Evolutionary conservation across 2,888 invertebrate genomes (phyloP), one percentile per base, ranked within the genome.

Genomic region (Ramazzottius varieornatus): DNA sequence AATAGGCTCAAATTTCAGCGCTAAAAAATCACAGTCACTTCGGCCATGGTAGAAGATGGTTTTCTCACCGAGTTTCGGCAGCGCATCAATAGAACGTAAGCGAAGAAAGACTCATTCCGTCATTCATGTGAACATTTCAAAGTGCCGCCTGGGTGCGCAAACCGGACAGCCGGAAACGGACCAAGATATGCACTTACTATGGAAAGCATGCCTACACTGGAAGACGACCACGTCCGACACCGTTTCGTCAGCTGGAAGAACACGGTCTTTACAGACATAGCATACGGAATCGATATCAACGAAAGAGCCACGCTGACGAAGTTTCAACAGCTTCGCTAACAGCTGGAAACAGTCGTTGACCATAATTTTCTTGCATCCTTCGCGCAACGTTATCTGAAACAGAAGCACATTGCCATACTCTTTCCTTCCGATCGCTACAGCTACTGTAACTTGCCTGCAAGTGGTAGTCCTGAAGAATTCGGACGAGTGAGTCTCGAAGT

Each of bases 391-490:
- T 33, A 89, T 84, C 82, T 83, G 71, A 34, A 73, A 70, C 70
- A 68, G 68, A 67, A 68, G 32, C 66, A 32, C 40, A 33, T 33
- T 65, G 4, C 13, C n/a, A 46, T 32, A 66, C 1, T n/a, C n/a
- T n/a, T n/a, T n/a, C n/a, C n/a, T n/a, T n/a, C n/a, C n/a, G n/a
- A n/a, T n/a, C n/a, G n/a, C n/a, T n/a, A n/a, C n/a, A n/a, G n/a
- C n/a, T n/a, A n/a, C n/a, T n/a, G n/a, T n/a, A n/a, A n/a, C 20
- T 20, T 73, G 84, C 83, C 78, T 93, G 92, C 67, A 93, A 80
- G 73, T 88, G 88, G 75, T 90, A 94, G 75, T 96, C 96, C 71
- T 87, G 86, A 78, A 96, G 82, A 83, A 96, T 90, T 78, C 91
- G 92, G 1, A 89, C 88, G 13, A 96, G 79, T 0, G 92, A 88